A percentile compares a stretch with the other conserved stretches of the same genome.
Evolutionary conservation across 2,888 invertebrate genomes (phyloP).

Genomic region (Apodemia duryi): DNA sequence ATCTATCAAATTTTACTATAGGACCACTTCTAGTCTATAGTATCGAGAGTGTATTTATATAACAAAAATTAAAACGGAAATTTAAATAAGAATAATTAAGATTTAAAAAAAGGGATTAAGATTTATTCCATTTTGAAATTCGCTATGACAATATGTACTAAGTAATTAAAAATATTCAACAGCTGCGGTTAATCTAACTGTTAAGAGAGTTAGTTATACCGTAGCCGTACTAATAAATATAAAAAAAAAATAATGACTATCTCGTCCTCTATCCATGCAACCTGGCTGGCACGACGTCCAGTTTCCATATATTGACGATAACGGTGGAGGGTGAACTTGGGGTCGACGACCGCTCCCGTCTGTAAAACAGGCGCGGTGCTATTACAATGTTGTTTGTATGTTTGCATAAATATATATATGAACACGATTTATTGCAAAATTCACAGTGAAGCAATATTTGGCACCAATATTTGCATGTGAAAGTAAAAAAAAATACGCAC

Average conservation of each 20-base stretch:
- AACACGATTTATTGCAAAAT: too few relatives aligned
- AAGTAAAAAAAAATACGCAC: neutral
- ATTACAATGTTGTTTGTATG: conserved; percentile 19
- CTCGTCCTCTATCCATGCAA: conserved; percentile 34
- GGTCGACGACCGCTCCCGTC: conserved; percentile 61
- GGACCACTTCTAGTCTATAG: too few relatives aligned
- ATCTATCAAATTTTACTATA: too few relatives aligned
- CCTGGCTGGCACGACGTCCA: conserved; percentile 47
- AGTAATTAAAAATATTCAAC: neutral
- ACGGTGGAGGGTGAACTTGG: conserved; percentile 64
- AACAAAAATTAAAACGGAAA: too few relatives aligned
- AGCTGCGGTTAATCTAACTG: neutral
- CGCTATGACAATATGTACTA: too few relatives aligned
- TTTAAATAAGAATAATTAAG: too few relatives aligned
- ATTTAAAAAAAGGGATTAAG: too few relatives aligned
- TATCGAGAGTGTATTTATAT: too few relatives aligned
- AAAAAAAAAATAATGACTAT: neutral
- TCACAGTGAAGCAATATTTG: too few relatives aligned
- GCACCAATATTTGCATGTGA: neutral
- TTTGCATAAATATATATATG: neutral
- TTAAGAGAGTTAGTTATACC: neutral
- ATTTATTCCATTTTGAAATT: too few relatives aligned
- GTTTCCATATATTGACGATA: conserved; percentile 71
- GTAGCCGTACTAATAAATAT: neutral
- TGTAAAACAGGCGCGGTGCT: conserved; percentile 41